Evolutionary conservation across 2,888 invertebrate species (phyloP).

Genomic region (Syrphus vitripennis): DNA sequence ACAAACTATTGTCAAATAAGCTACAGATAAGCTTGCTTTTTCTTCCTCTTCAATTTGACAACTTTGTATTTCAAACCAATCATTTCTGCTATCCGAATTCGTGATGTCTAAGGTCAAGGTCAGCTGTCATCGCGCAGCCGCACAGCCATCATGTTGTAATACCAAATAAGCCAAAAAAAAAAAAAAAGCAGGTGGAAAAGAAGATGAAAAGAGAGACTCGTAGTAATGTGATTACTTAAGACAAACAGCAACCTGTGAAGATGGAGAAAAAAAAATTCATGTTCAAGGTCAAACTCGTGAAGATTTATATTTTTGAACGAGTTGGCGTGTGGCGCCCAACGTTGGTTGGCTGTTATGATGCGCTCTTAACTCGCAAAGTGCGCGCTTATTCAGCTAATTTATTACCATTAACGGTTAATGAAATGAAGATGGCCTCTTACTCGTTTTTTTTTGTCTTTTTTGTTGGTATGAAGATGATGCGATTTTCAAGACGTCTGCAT

Average conservation of each 20-base stretch:
- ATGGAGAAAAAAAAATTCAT: slow-evolving; percentile 53
- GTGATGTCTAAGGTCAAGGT: slow-evolving; percentile 61
- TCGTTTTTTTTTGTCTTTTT: neutral
- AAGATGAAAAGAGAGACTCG: neutral
- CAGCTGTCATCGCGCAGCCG: neutral
- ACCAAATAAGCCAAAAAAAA: slow-evolving; percentile 11
- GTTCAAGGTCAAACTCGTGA: slow-evolving; percentile 63
- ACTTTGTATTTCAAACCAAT: neutral
- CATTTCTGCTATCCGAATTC: slow-evolving; percentile 31
- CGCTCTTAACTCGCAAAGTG: slow-evolving; percentile 47
- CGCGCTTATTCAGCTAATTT: slow-evolving; percentile 44
- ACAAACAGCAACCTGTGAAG: neutral
- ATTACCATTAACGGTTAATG: slow-evolving; percentile 56
- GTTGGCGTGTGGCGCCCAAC: slow-evolving; percentile 14
- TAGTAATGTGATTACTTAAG: slow-evolving; percentile 26
- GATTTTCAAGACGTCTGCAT: neutral
- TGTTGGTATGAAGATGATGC: slow-evolving; percentile 19
- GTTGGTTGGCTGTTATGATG: neutral
- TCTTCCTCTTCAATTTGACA: neutral
- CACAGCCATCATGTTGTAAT: slow-evolving; percentile 29
- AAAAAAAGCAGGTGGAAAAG: neutral
- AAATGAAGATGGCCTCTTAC: slow-evolving; percentile 54
- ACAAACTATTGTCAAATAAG: neutral
- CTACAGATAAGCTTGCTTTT: neutral
- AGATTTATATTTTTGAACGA: slow-evolving; percentile 28